phyloP scores from a whole-genome alignment of 2,888 invertebrate genomes.

The Habroteleia sp. region DNA sequence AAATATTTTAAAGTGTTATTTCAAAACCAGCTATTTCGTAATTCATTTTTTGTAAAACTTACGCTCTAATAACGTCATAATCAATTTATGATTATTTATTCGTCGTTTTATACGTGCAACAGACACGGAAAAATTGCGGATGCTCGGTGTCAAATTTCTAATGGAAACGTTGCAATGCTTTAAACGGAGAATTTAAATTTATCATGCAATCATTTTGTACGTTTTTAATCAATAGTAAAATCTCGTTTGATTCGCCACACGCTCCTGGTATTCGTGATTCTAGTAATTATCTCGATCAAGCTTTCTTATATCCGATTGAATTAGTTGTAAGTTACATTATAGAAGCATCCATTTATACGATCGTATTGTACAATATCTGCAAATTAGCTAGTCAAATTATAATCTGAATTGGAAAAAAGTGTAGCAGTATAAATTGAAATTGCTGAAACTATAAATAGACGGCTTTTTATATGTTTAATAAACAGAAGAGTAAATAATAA shows the following conservation, averaged over 20 bases:
- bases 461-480: no score
- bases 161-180: constrained; percentile 36
- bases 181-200: constrained; percentile 7
- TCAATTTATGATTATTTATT: constrained; percentile 20
- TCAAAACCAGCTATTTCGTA: neutral
- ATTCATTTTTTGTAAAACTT: constrained; percentile 10
- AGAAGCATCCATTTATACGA: no score
- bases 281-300: constrained; percentile 29
- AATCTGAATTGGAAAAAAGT: no score
- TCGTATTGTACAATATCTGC: no score
- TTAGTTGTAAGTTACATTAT: constrained; percentile 10
- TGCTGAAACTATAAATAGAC: no score
- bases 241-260: constrained; percentile 11
- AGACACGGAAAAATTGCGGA: constrained; percentile 22
- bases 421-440: no score
- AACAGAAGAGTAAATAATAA: no score
- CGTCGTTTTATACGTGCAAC: constrained; percentile 18
- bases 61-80: constrained; percentile 32
- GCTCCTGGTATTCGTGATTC: constrained; percentile 8
- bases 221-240: constrained; percentile 31
- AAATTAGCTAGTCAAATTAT: no score
- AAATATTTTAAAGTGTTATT: no score
- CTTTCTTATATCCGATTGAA: constrained; percentile 17
- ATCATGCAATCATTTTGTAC: constrained; percentile 22
- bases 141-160: constrained; percentile 48